phyloP scores from a whole-genome alignment of 2,888 invertebrate genomes.

The Drosophila quinaria region DNA sequence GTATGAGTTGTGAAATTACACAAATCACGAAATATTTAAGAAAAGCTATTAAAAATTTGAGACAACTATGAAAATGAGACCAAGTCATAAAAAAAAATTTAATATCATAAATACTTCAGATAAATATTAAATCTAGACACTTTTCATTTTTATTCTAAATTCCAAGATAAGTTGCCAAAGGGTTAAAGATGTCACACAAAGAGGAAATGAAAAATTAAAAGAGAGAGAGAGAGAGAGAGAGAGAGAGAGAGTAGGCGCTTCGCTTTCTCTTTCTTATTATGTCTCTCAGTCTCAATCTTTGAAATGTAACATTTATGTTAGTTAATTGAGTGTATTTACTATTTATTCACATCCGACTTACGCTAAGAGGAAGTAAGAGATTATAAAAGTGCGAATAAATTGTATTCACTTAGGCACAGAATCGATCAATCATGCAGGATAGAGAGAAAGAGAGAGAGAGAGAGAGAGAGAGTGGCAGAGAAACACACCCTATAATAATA shows the following conservation, averaged over 20 bases:
- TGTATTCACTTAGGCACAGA: neutral
- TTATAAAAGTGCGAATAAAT: conserved; percentile 3
- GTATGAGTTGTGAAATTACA: no score
- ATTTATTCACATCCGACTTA: conserved; percentile 3
- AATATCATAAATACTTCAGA: no score
- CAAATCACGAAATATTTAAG: no score
- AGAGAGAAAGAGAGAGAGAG: no score
- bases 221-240: neutral
- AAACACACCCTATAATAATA: conserved; percentile 22
- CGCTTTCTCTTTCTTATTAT: neutral
- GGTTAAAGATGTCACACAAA: neutral
- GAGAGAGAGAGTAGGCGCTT: neutral
- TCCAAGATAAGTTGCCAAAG: no score
- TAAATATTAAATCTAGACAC: no score
- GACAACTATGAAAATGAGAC: no score
- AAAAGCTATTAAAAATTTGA: no score
- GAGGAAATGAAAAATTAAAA: neutral
- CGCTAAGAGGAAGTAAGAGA: neutral
- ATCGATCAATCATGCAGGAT: neutral
- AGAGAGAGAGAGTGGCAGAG: neutral
- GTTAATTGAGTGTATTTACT: neutral
- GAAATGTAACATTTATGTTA: neutral
- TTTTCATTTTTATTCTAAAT: no score
- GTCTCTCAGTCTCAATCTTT: neutral
- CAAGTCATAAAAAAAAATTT: no score